Evolutionary conservation across 2,797 vertebrate species (phyloP).

Genomic region (Danio aesculapii): DNA sequence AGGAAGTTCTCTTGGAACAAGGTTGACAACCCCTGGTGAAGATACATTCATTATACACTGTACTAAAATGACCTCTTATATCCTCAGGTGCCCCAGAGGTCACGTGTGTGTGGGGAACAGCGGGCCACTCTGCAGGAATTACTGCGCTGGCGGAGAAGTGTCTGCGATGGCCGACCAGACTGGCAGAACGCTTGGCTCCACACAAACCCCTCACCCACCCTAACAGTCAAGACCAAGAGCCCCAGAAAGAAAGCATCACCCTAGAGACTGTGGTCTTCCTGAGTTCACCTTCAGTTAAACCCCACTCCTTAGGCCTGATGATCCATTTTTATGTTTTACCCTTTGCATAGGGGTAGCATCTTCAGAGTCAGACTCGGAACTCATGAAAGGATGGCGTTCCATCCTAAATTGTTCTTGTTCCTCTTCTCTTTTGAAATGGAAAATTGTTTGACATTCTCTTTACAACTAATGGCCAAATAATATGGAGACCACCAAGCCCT

Average conservation of each 20-base stretch:
- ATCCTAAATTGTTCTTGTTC: background rate
- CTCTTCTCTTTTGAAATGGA: constrained; percentile 8
- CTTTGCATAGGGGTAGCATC: background rate
- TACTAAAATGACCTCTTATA: background rate
- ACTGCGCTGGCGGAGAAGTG: constrained; percentile 85
- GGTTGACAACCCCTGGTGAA: background rate
- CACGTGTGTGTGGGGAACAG: constrained; percentile 84
- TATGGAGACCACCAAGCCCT: constrained; percentile 34
- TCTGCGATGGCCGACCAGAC: constrained; percentile 83
- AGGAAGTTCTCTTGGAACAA: background rate
- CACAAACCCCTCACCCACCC: constrained; percentile 79
- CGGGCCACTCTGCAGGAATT: constrained; percentile 85
- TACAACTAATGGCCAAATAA: constrained; percentile 46
- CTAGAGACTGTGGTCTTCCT: constrained; percentile 56
- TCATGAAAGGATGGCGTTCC: background rate
- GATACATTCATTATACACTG: constrained; percentile 3
- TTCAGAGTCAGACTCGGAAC: constrained; percentile 29
- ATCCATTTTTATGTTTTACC: background rate
- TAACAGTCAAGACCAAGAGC: constrained; percentile 81
- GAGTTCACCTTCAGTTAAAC: background rate
- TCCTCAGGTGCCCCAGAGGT: constrained; percentile 85
- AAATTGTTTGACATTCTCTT: constrained; percentile 13
- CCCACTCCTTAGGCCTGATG: constrained; percentile 16
- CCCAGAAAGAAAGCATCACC: constrained; percentile 80
- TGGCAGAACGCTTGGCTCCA: constrained; percentile 84